Evolutionary conservation across 2,797 vertebrate species (phyloP).

Genomic region (Allenopithecus nigroviridis): DNA sequence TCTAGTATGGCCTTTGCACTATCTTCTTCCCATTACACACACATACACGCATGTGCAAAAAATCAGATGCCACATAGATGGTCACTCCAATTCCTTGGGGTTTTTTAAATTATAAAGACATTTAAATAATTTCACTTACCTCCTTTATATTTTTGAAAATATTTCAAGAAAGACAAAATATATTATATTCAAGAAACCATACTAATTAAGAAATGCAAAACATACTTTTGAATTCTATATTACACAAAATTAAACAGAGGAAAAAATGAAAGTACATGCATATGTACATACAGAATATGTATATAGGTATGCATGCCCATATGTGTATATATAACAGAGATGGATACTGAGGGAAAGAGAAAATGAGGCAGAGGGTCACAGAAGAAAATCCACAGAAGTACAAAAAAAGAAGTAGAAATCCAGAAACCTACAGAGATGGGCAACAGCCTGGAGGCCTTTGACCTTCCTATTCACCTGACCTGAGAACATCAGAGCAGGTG

Average conservation of each 20-base stretch:
- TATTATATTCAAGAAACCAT: background rate
- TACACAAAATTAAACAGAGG: background rate
- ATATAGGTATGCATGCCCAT: background rate
- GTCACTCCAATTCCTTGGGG: background rate
- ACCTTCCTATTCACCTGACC: background rate
- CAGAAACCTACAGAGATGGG: background rate
- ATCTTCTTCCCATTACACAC: background rate
- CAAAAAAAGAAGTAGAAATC: background rate
- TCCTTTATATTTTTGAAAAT: background rate
- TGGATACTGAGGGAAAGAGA: background rate
- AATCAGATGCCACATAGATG: background rate
- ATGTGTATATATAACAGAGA: background rate
- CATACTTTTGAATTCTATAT: background rate
- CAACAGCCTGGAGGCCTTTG: background rate
- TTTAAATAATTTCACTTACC: background rate
- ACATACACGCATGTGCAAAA: background rate
- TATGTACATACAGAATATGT: background rate
- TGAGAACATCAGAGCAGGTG: background rate
- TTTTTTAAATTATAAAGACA: slow-evolving; percentile 2
- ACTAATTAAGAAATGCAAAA: background rate
- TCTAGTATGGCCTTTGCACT: background rate
- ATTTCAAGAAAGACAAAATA: background rate
- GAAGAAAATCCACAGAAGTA: background rate
- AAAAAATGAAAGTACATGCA: background rate
- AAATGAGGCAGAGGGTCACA: background rate